phyloP scores from a whole-genome alignment of 2,888 invertebrate species.

The Melipona bicolor region DNA sequence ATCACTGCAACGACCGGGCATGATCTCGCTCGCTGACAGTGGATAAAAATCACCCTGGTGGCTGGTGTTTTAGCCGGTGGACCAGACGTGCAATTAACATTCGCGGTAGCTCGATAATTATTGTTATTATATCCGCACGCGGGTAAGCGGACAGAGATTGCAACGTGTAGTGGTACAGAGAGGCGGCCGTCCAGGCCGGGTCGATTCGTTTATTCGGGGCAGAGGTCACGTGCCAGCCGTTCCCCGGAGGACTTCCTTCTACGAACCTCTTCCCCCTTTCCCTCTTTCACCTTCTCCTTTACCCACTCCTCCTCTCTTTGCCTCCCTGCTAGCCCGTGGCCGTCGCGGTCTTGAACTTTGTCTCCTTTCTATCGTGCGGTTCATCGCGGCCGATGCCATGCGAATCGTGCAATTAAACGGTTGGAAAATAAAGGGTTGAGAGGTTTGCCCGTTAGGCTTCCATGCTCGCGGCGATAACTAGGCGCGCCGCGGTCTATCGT shows the following conservation, averaged over 20 bases:
- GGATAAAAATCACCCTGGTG: constrained; percentile 34
- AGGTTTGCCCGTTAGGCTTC: constrained; percentile 53
- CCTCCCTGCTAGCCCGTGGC: not conserved
- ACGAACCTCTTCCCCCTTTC: not conserved
- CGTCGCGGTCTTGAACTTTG: constrained; percentile 54
- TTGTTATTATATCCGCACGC: constrained; percentile 65
- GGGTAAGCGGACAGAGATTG: constrained; percentile 37
- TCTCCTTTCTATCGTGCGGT: constrained; percentile 54
- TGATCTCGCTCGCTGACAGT: not conserved
- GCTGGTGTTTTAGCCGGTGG: not conserved
- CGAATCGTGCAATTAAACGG: constrained; percentile 62
- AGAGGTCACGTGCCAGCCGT: constrained; percentile 53
- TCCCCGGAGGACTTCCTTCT: constrained; percentile 47
- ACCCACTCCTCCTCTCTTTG: not conserved
- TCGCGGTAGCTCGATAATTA: constrained; percentile 66
- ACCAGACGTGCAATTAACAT: constrained; percentile 59
- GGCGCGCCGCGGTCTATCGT: constrained; percentile 26
- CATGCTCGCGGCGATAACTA: constrained; percentile 40
- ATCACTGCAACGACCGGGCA: not conserved
- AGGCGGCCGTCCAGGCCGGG: constrained; percentile 46
- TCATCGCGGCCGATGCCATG: constrained; percentile 56
- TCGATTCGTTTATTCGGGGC: constrained; percentile 66
- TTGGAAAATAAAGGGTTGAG: constrained; percentile 56
- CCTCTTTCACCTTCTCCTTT: too few relatives aligned
- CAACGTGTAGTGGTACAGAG: constrained; percentile 58